Base-by-base conservation (phyloP, 2,888 invertebrate species). In the Ophraella communa region DNA sequence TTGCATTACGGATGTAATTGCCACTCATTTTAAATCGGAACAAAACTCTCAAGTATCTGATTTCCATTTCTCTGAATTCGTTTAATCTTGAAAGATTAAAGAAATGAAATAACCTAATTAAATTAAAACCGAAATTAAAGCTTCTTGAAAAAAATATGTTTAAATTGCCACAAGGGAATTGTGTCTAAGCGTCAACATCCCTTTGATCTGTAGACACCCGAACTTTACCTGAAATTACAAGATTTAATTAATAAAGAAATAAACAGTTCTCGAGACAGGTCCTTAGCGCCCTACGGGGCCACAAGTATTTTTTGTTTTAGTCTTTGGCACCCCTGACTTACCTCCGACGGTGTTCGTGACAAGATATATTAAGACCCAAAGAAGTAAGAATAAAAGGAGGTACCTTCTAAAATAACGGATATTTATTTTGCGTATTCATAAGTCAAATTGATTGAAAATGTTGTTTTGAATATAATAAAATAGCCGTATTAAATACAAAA, bases 171-270 rank as follows among this genome's bases (percentile, higher is more conserved):
- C 67, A 65, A 58, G 64, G 55, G 42, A 55, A 64, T 49, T 42
- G 35, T 56, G 67, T 58, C 64, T 58, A 65, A n/a, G n/a, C 65
- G 61, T 54, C 67, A 64, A 30, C 14, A 58, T 69, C 62, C 66
- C 67, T 71, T 68, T 71, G 69, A 71, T 71, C 68, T 67, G 69
- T 67, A 59, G 62, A 69, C 71, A 71, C 70, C 69, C 58, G n/a
- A 64, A 67, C 64, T 68, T 67, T 66, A 68, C 71, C 69, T 70
- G 68, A 67, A 69, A 71, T 69, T 69, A 67, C 69, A 60, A 65
- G 67, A 71, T 69, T 71, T 67, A 70, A 71, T 71, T 71, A 71
- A 67, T 68, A 68, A 68, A 66, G 69, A 67, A 69, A 69, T 69
- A 71, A 69, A 71, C 68, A 70, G 69, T 64, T 64, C 66, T 70